A percentile compares a stretch with the other conserved stretches of the same genome.
Evolutionary conservation across 1,140 invertebrate species (phyloP).

Genomic region (Sinella curviseta): DNA sequence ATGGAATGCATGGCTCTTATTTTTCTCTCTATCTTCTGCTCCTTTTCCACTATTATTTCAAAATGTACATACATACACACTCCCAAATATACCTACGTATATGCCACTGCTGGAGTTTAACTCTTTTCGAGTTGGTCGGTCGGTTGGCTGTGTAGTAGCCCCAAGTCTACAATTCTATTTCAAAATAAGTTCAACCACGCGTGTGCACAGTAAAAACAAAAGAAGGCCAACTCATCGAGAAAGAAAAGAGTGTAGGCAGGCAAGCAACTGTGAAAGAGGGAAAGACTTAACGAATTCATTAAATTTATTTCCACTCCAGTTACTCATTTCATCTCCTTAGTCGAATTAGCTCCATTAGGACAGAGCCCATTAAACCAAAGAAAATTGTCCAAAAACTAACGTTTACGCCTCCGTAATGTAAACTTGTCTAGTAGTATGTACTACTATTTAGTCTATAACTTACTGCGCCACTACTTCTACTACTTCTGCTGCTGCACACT

Average conservation of each 20-base stretch:
- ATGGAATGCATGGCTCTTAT: not conserved
- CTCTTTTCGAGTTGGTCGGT: not conserved
- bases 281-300: constrained; percentile 25
- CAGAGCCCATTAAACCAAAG: constrained; percentile 24
- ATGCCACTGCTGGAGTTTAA: too few species aligned
- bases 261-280: constrained; percentile 14
- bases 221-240: constrained; percentile 1
- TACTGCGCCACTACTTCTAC: too few species aligned
- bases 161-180: constrained; percentile 20
- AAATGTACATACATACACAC: too few species aligned
- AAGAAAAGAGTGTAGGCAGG: not conserved
- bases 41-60: not conserved
- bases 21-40: not conserved
- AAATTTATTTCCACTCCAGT: constrained; percentile 23
- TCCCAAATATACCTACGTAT: too few species aligned
- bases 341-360: constrained; percentile 22
- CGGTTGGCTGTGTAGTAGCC: too few species aligned
- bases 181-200: constrained; percentile 13
- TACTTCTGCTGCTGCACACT: too few species aligned
- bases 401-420: constrained; percentile 18
- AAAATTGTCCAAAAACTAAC: constrained; percentile 27
- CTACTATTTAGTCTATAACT: not conserved
- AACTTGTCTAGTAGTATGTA: not conserved
- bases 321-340: constrained; percentile 24
- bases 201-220: constrained; percentile 23